phyloP scores from a whole-genome alignment of 2,797 vertebrate genomes.

The Notolabrus celidotus region DNA sequence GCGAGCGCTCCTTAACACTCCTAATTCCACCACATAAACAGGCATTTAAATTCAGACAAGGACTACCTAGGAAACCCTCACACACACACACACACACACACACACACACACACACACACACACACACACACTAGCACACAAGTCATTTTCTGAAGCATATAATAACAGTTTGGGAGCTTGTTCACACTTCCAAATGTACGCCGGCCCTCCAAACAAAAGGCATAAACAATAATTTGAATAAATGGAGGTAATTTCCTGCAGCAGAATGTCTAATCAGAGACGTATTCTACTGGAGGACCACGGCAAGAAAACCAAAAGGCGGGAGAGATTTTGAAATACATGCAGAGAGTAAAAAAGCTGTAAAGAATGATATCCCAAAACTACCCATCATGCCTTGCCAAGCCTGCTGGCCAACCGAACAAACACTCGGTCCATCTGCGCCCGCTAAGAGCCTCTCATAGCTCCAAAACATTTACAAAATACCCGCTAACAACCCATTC shows the following conservation, averaged over 20 bases:
- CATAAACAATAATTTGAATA: slow-evolving; percentile 89
- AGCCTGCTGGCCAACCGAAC: slow-evolving; percentile 72
- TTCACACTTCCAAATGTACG: slow-evolving; percentile 82
- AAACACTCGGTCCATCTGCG: slow-evolving; percentile 71
- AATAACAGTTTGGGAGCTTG: slow-evolving; percentile 82
- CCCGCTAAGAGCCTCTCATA: slow-evolving; percentile 64
- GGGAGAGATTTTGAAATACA: slow-evolving; percentile 38
- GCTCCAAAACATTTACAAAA: slow-evolving; percentile 73
- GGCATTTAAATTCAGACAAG: slow-evolving; percentile 46
- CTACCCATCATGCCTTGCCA: slow-evolving; percentile 71
- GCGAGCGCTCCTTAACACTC: slow-evolving; percentile 39
- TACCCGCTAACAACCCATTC: slow-evolving; percentile 66
- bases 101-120: too few species aligned
- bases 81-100: too few species aligned
- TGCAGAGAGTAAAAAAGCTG: slow-evolving; percentile 8
- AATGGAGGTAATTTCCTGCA: slow-evolving; percentile 84
- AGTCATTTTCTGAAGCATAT: slow-evolving; percentile 83
- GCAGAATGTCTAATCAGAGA: slow-evolving; percentile 87
- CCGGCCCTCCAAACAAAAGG: slow-evolving; percentile 85
- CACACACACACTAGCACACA: slow-evolving; percentile 37
- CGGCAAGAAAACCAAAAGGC: neutral
- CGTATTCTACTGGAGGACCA: slow-evolving; percentile 78
- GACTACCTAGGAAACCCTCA: slow-evolving; percentile 50
- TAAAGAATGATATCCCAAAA: slow-evolving; percentile 45
- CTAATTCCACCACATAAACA: slow-evolving; percentile 63